Evolutionary conservation across 2,797 vertebrate species (phyloP).

Genomic region (Channa striata): DNA sequence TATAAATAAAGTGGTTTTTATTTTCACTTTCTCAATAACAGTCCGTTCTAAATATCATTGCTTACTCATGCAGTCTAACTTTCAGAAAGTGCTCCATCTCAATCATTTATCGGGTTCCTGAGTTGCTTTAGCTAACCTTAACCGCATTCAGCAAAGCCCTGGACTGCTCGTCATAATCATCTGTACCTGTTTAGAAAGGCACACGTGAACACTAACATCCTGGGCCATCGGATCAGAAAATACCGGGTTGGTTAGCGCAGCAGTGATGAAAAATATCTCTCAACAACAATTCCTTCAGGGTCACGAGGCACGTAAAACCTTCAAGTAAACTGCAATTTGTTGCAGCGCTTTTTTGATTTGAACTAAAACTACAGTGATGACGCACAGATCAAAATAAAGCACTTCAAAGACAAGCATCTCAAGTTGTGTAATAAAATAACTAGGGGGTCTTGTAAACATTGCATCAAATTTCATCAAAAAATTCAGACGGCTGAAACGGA

Average conservation of each 20-base stretch:
- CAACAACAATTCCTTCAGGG: conserved; percentile 3
- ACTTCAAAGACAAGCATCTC: neutral
- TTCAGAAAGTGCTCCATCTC: too few species aligned
- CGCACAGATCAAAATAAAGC: conserved; percentile 6
- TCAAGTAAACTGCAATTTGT: conserved; percentile 15
- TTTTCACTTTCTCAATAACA: too few species aligned
- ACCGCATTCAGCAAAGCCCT: too few species aligned
- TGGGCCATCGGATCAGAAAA: neutral
- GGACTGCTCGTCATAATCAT: neutral
- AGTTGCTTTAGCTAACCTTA: neutral
- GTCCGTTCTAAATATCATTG: too few species aligned
- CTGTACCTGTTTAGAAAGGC: neutral
- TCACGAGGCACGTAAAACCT: neutral
- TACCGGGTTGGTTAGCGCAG: neutral
- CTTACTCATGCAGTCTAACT: too few species aligned
- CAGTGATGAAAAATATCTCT: conserved; percentile 1
- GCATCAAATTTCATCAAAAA: conserved; percentile 15
- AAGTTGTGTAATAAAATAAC: neutral
- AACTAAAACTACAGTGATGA: conserved; percentile 22
- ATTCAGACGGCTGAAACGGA: neutral
- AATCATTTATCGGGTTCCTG: too few species aligned
- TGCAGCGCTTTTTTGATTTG: conserved; percentile 1
- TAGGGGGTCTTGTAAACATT: neutral
- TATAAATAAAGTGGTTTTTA: too few species aligned
- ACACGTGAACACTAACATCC: neutral